Percentiles rank a stretch among this genome's conserved stretches.
Evolutionary conservation across 2,113 vertebrate species (phyloP).

Genomic region (Pheucticus melanocephalus): DNA sequence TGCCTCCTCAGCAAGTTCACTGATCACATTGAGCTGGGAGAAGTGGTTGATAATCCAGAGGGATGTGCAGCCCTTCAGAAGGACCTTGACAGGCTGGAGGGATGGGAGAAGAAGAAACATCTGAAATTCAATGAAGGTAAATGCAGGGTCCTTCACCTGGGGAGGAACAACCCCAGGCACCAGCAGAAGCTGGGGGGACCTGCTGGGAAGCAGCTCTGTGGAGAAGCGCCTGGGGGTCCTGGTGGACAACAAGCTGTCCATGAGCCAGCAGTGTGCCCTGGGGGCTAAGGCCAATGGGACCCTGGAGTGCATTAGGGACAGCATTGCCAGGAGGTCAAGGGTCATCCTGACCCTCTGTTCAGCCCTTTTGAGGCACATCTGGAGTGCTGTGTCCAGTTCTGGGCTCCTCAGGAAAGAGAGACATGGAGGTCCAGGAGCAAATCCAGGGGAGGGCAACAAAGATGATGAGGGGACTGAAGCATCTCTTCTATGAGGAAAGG

Average conservation of each 20-base stretch:
- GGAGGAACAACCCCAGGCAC: rapidly evolving
- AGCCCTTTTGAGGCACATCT: not conserved
- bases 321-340: rapidly evolving
- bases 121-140: not conserved
- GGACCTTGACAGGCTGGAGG: rapidly evolving
- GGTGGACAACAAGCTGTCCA: not conserved
- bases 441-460: not conserved
- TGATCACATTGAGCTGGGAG: not conserved
- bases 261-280: not conserved
- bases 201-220: not conserved
- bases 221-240: not conserved
- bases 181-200: rapidly evolving
- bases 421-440: not conserved
- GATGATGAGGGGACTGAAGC: not conserved
- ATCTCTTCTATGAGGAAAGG: not conserved
- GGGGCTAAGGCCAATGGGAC: not conserved
- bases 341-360: not conserved
- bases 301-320: not conserved
- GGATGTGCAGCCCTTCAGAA: not conserved
- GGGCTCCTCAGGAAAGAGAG: not conserved
- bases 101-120: rapidly evolving
- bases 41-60: not conserved
- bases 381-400: not conserved
- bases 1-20: not conserved
- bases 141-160: rapidly evolving